Evolutionary conservation across 2,797 vertebrate species (phyloP).

Genomic region (Tarsius wallacei): DNA sequence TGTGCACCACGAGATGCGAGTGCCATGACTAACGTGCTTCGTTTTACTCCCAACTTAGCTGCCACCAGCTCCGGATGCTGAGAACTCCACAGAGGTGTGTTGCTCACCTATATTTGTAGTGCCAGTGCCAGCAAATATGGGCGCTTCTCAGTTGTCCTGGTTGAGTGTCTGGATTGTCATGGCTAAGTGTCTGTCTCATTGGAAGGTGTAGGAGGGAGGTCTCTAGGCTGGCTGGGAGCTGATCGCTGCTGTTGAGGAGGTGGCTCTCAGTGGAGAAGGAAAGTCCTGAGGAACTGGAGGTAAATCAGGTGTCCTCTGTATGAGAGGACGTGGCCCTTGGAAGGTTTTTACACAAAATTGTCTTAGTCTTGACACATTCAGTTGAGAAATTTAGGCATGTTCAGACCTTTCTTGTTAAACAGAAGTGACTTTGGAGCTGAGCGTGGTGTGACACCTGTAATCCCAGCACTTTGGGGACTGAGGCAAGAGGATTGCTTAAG

Average conservation of each 20-base stretch:
- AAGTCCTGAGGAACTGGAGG: neutral
- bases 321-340: neutral
- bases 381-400: neutral
- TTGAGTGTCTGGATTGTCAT: constrained; percentile 81
- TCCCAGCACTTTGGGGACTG: too few species aligned
- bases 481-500: too few species aligned
- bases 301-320: neutral
- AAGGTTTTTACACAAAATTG: neutral
- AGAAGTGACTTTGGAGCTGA: neutral
- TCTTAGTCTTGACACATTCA: neutral
- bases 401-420: neutral
- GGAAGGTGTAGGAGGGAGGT: neutral
- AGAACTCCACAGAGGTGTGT: constrained; percentile 97
- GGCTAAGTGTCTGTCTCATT: constrained; percentile 74
- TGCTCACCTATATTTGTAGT: constrained; percentile 87
- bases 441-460: too few species aligned
- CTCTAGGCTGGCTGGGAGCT: neutral
- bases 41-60: constrained; percentile 96
- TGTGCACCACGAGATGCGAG: constrained; percentile 68
- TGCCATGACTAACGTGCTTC: constrained; percentile 87
- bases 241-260: neutral
- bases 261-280: neutral
- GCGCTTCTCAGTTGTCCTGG: constrained; percentile 81
- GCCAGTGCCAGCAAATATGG: constrained; percentile 85
- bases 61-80: constrained; percentile 95